These are phyloP conservation scores for Festucalex cinctus DNA, from an alignment of 2,113 vertebrate genomes.

Conservation along the genomic window DNA sequence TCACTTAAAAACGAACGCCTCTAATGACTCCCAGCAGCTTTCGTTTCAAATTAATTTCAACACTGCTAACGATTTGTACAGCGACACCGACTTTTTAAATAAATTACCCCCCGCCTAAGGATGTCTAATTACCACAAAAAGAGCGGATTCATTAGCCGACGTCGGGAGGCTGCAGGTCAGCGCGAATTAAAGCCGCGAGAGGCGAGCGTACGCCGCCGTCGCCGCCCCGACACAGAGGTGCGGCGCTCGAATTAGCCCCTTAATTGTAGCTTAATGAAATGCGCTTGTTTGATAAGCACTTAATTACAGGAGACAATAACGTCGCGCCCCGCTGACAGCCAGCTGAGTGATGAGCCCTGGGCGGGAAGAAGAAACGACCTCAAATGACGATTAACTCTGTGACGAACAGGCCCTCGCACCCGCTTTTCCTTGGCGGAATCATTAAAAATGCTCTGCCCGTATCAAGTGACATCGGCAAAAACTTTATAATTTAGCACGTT, in stretches of 20 bases:
- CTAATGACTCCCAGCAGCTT: slow-evolving; percentile 79
- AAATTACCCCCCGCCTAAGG: slow-evolving; percentile 83
- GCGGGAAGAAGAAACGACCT: not conserved
- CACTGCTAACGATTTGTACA: slow-evolving; percentile 82
- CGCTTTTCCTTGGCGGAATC: not conserved
- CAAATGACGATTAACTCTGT: not conserved
- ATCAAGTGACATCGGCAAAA: no score
- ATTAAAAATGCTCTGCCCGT: not conserved
- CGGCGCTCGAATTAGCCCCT: slow-evolving; percentile 79
- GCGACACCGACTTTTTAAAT: slow-evolving; percentile 77
- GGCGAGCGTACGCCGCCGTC: slow-evolving; percentile 78
- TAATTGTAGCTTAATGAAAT: slow-evolving; percentile 91
- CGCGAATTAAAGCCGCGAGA: slow-evolving; percentile 73
- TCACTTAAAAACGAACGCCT: slow-evolving; percentile 73
- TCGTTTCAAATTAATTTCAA: slow-evolving; percentile 85
- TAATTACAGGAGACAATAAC: slow-evolving; percentile 91
- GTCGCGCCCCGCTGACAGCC: slow-evolving; percentile 72
- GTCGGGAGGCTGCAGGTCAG: slow-evolving; percentile 74
- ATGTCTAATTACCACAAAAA: slow-evolving; percentile 86
- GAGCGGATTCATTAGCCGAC: slow-evolving; percentile 84
- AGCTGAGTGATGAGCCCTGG: slow-evolving; percentile 63
- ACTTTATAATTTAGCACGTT: no score
- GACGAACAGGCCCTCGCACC: not conserved
- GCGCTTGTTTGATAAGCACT: slow-evolving; percentile 91
- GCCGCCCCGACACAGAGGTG: slow-evolving; percentile 79